Conservation (phyloP, 1,140 invertebrate species). For the Limonius californicus region DNA sequence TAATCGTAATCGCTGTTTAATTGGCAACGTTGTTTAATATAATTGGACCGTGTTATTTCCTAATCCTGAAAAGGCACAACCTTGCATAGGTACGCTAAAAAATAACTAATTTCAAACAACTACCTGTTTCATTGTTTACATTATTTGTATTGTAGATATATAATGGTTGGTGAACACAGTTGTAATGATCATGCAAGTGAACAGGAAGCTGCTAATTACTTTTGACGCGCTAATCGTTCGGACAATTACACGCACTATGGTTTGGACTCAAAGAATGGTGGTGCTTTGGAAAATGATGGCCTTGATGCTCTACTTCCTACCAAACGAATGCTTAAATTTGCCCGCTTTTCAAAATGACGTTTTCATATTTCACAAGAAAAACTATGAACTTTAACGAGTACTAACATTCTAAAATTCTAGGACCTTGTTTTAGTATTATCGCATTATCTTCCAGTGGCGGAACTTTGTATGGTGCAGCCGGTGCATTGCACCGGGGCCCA, state of each 20-base stretch:
- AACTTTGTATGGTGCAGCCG: no score
- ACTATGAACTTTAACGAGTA: neutral
- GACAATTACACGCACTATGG: neutral
- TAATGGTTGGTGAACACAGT: neutral
- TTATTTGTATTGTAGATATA: neutral
- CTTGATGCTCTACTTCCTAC: neutral
- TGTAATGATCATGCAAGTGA: neutral
- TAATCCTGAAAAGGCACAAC: no score
- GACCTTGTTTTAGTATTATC: neutral
- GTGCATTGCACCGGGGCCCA: no score
- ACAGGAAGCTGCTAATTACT: slow-evolving; percentile 1
- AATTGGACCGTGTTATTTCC: no score
- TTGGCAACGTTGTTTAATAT: no score
- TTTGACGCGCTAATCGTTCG: slow-evolving; percentile 1
- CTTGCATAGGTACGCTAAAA: no score
- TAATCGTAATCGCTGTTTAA: no score
- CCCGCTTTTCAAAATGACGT: neutral
- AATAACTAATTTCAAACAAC: no score
- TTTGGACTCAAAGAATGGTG: neutral
- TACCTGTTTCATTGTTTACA: neutral
- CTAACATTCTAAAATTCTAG: neutral
- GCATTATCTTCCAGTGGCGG: no score
- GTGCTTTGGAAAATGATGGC: neutral
- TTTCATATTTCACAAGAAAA: neutral
- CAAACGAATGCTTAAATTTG: no score